Evolutionary conservation across 2,113 vertebrate genomes (phyloP).

Genomic region (Centropristis striata): DNA sequence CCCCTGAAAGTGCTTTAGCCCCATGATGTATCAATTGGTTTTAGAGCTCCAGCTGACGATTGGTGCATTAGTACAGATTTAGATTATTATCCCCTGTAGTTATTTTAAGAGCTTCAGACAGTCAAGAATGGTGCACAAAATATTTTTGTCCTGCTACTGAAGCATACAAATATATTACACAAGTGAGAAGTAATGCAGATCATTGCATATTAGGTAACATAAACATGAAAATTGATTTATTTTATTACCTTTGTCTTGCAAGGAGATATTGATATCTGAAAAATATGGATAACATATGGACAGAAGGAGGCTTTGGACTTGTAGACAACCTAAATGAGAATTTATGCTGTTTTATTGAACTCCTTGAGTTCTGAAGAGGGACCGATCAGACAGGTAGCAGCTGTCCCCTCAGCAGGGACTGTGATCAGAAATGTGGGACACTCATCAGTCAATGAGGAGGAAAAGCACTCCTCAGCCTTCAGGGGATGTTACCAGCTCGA

Average conservation of each 20-base stretch:
- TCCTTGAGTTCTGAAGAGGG: constrained; percentile 29
- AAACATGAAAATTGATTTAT: neutral
- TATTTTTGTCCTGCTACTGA: neutral
- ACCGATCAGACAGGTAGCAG: constrained; percentile 39
- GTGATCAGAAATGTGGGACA: constrained; percentile 28
- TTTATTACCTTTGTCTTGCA: neutral
- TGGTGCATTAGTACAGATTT: constrained; percentile 17
- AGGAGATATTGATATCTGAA: neutral
- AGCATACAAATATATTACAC: neutral
- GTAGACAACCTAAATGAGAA: neutral
- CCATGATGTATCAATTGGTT: neutral
- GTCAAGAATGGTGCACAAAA: neutral
- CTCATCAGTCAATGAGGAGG: constrained; percentile 40
- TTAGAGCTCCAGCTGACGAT: constrained; percentile 7
- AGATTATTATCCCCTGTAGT: constrained; percentile 11
- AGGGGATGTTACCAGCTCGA: constrained; percentile 12
- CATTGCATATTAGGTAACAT: neutral
- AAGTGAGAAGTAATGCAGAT: neutral
- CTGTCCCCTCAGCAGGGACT: constrained; percentile 54
- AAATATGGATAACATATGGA: constrained; percentile 4
- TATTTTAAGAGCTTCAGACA: constrained; percentile 7
- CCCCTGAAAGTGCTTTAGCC: neutral
- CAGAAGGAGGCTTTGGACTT: neutral
- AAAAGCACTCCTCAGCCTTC: neutral
- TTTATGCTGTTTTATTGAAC: constrained; percentile 24